Percentiles rank a stretch among this genome's conserved stretches.
phyloP scores from a whole-genome alignment of 1,140 invertebrate species.

The Steinernema khuongi region DNA sequence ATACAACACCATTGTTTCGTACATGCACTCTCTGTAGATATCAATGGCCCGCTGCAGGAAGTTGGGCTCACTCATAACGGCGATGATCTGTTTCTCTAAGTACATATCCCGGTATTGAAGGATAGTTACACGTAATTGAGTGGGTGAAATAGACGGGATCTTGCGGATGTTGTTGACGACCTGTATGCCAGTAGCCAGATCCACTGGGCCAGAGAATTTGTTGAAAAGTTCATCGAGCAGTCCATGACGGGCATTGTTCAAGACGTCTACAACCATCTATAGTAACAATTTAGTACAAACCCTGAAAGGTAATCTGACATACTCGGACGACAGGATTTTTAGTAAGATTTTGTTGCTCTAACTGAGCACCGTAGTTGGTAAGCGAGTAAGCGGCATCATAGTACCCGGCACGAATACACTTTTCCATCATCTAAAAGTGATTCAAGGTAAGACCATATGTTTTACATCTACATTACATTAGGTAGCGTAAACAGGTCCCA shows the following conservation, averaged over 20 bases:
- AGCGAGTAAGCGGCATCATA: slow-evolving; percentile 55
- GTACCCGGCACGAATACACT: slow-evolving; percentile 52
- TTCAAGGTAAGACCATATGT: background rate
- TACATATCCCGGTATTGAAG: slow-evolving; percentile 57
- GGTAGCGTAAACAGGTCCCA: slow-evolving; percentile 38
- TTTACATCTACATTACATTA: slow-evolving; percentile 6
- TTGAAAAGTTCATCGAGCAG: slow-evolving; percentile 57
- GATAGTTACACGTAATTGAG: slow-evolving; percentile 52
- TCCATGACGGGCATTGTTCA: slow-evolving; percentile 52
- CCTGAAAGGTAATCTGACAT: background rate
- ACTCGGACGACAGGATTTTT: slow-evolving; percentile 37
- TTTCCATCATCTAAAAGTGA: slow-evolving; percentile 50
- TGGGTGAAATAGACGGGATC: slow-evolving; percentile 54
- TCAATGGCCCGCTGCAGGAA: slow-evolving; percentile 52
- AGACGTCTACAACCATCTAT: slow-evolving; percentile 44
- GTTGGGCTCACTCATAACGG: slow-evolving; percentile 51
- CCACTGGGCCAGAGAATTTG: slow-evolving; percentile 53
- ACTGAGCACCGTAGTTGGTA: slow-evolving; percentile 51
- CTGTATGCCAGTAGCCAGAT: slow-evolving; percentile 52
- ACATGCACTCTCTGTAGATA: slow-evolving; percentile 57
- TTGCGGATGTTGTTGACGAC: slow-evolving; percentile 58
- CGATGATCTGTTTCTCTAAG: slow-evolving; percentile 51
- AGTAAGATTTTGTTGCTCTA: slow-evolving; percentile 29
- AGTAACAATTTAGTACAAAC: slow-evolving; percentile 11
- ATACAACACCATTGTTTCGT: slow-evolving; percentile 57